These are phyloP conservation scores for Hydra vulgaris DNA, from an alignment of 30 jellyfish, hydroid and myxozoan genomes.

Conservation along the genomic window DNA sequence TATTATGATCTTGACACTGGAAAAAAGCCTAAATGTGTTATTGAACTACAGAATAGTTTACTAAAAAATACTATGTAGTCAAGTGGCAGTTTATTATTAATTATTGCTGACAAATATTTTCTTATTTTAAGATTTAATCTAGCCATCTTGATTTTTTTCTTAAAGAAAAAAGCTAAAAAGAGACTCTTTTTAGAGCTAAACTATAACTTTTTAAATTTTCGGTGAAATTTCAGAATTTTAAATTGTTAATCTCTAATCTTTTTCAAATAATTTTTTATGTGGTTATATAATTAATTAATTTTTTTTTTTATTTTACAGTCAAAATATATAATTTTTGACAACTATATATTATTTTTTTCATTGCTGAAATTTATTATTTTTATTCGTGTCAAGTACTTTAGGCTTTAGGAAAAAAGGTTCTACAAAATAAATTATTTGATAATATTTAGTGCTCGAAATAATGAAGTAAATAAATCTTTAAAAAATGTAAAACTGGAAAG, in stretches of 20 bases:
- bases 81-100: not conserved
- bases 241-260: not conserved
- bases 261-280: not conserved
- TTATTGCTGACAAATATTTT: not conserved
- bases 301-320: too few species aligned
- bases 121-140: not conserved
- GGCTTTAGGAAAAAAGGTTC: not conserved
- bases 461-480: not conserved
- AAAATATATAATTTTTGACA: not conserved
- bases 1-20: not conserved
- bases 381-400: not conserved
- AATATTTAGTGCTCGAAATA: not conserved
- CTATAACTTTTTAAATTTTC: not conserved
- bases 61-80: not conserved
- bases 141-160: not conserved
- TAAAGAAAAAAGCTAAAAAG: not conserved
- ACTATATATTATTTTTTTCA: not conserved
- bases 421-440: not conserved
- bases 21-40: not conserved
- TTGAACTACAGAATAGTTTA: not conserved
- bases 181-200: not conserved
- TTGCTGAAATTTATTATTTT: not conserved
- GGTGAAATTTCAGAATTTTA: not conserved
- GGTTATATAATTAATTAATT: not conserved
- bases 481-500: not conserved